Evolutionary conservation across 2,113 vertebrate genomes (phyloP).

Genomic region (Leptobrachium ailaonicum): DNA sequence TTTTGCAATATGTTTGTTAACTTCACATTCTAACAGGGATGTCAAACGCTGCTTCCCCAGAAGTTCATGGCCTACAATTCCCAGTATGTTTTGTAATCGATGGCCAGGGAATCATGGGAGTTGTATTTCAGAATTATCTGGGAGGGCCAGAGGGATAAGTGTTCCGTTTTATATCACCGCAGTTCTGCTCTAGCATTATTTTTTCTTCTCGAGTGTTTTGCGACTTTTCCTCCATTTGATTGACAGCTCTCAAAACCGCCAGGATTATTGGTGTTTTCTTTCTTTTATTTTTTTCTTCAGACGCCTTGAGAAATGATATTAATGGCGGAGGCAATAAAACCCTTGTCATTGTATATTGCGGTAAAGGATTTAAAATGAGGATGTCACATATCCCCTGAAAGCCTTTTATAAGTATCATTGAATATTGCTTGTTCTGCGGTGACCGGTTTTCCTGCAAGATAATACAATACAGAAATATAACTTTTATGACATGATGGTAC

Average conservation of each 20-base stretch:
- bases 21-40: too few species aligned
- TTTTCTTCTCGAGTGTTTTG: too few species aligned
- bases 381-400: background rate
- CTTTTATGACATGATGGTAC: background rate
- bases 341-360: background rate
- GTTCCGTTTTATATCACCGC: too few species aligned
- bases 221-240: background rate
- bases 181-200: too few species aligned
- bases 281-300: background rate
- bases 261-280: background rate
- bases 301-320: background rate
- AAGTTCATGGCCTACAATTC: too few species aligned
- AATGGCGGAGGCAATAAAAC: background rate
- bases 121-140: too few species aligned
- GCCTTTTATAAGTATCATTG: background rate
- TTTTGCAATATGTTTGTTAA: too few species aligned
- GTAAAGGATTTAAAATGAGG: background rate
- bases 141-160: too few species aligned
- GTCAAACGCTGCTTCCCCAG: too few species aligned
- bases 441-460: background rate
- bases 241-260: background rate
- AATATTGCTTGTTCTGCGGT: conserved; percentile 1
- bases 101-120: too few species aligned
- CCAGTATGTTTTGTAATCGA: too few species aligned
- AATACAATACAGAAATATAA: background rate